Evolutionary conservation across 2,888 invertebrate genomes (phyloP).

Genomic region (Lordiphosa fenestrarum): DNA sequence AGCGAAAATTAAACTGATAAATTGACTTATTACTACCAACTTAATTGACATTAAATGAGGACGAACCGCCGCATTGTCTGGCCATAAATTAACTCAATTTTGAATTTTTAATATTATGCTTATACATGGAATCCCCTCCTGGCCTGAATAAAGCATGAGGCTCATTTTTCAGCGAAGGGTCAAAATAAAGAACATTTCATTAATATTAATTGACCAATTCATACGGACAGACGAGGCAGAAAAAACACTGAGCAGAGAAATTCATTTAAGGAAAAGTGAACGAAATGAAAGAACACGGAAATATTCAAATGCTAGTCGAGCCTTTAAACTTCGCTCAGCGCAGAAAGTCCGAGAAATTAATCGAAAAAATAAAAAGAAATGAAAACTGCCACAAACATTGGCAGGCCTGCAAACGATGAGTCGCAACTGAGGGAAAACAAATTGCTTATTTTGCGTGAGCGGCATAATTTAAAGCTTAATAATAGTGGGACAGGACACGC

Average conservation of each 20-base stretch:
- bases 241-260: slow-evolving; percentile 13
- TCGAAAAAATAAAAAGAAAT: slow-evolving; percentile 8
- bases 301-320: slow-evolving; percentile 43
- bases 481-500: slow-evolving; percentile 7
- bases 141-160: slow-evolving; percentile 22
- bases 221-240: slow-evolving; percentile 39
- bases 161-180: neutral
- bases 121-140: neutral
- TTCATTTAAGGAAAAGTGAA: no score
- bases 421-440: slow-evolving; percentile 20
- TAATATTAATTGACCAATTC: slow-evolving; percentile 73
- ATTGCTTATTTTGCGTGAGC: slow-evolving; percentile 35
- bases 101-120: neutral
- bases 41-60: slow-evolving; percentile 17
- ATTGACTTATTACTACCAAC: slow-evolving; percentile 55
- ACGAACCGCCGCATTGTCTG: neutral
- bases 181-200: slow-evolving; percentile 41
- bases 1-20: slow-evolving; percentile 56
- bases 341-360: slow-evolving; percentile 16
- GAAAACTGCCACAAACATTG: slow-evolving; percentile 17
- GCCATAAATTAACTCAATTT: slow-evolving; percentile 13
- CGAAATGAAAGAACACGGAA: slow-evolving; percentile 3
- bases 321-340: slow-evolving; percentile 8
- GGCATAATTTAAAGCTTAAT: slow-evolving; percentile 42
- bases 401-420: slow-evolving; percentile 29